Percentiles rank a stretch among this genome's conserved stretches.
These are phyloP conservation scores for Montipora cactus DNA, from an alignment of 64 coral and sea anemone species.

Conservation along the genomic window DNA sequence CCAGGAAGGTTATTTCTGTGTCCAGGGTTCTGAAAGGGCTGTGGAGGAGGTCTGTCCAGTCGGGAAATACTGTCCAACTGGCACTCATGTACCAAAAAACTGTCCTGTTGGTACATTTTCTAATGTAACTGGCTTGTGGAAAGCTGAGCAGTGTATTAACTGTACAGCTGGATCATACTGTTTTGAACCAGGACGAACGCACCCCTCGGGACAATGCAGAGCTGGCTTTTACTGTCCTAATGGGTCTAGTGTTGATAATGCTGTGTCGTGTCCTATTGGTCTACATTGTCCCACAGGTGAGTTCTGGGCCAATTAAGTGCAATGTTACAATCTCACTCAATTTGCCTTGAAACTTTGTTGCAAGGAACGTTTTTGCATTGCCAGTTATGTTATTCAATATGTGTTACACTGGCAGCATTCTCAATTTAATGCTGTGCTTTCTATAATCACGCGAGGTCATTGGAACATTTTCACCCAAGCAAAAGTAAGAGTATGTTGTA, in stretches of 20 bases:
- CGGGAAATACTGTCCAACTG: conserved; percentile 89
- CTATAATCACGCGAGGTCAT: no score
- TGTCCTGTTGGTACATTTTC: conserved; percentile 91
- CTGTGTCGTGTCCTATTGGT: conserved; percentile 86
- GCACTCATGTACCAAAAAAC: conserved; percentile 72
- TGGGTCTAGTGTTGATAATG: conserved; percentile 74
- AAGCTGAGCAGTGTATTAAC: conserved; percentile 74
- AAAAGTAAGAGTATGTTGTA: no score
- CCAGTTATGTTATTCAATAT: no score
- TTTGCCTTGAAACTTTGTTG: background rate
- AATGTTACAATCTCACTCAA: background rate
- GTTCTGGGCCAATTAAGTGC: background rate
- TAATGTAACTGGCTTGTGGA: conserved; percentile 86
- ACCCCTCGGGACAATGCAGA: conserved; percentile 75
- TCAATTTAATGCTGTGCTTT: no score
- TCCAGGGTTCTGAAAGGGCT: conserved; percentile 64
- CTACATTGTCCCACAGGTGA: conserved; percentile 91
- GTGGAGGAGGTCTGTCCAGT: conserved; percentile 66
- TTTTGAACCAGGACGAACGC: conserved; percentile 66
- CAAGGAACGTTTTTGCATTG: no score
- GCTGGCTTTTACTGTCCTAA: conserved; percentile 92
- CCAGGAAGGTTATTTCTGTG: conserved; percentile 87
- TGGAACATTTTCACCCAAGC: no score
- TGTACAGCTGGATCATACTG: conserved; percentile 93
- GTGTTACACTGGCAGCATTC: no score